Percentiles rank a stretch among this genome's conserved stretches.
Evolutionary conservation across 2,797 vertebrate genomes (phyloP).

Genomic region (Mus spretus): DNA sequence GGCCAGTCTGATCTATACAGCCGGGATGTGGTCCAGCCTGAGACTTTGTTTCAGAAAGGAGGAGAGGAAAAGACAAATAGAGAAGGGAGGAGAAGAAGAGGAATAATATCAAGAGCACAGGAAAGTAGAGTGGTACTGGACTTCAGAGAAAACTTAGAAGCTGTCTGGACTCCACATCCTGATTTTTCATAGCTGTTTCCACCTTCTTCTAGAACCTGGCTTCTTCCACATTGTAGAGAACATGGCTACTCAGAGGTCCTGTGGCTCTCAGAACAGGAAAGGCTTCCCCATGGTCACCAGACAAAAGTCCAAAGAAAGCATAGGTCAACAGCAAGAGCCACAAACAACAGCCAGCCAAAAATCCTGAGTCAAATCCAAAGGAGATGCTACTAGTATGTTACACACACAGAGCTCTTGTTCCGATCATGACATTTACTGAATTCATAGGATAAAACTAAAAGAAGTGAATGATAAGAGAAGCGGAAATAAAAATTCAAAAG

Average conservation of each 20-base stretch:
- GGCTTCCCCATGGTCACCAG: neutral
- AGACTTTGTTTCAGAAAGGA: neutral
- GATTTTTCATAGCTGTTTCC: neutral
- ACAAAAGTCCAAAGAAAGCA: neutral
- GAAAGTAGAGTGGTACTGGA: neutral
- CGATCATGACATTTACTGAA: slow-evolving; percentile 32
- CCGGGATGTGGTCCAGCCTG: neutral
- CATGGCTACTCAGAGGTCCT: too few relatives aligned
- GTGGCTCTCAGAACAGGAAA: neutral
- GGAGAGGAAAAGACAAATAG: neutral
- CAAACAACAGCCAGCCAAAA: neutral
- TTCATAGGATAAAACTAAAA: slow-evolving; percentile 36
- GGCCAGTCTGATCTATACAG: neutral
- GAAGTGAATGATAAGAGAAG: slow-evolving; percentile 58
- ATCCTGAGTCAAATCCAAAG: neutral
- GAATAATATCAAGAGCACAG: neutral
- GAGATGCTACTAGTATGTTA: neutral
- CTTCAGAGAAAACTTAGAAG: neutral
- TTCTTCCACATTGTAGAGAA: neutral
- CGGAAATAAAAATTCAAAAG: slow-evolving; percentile 52
- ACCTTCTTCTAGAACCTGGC: neutral
- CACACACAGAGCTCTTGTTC: slow-evolving; percentile 2
- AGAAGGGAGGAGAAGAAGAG: neutral
- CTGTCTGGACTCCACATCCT: neutral
- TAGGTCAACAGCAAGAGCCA: neutral